These are phyloP conservation scores for Vollenhovia emeryi DNA, from an alignment of 1,140 invertebrate genomes.

Conservation along the genomic window DNA sequence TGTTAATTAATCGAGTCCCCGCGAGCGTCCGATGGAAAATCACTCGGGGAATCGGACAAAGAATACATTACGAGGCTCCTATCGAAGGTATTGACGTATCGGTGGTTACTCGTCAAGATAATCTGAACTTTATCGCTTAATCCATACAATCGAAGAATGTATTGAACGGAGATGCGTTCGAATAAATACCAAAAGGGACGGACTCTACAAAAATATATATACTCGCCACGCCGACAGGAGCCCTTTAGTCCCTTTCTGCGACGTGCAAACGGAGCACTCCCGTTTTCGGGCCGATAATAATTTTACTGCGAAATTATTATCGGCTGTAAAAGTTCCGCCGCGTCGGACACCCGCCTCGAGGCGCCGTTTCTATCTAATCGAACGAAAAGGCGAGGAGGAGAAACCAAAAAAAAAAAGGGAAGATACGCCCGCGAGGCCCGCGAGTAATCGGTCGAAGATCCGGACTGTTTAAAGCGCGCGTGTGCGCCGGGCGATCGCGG, in stretches of 20 bases:
- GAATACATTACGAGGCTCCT: background rate
- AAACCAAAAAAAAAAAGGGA: background rate
- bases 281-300: slow-evolving; percentile 23
- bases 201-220: background rate
- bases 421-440: too few species aligned
- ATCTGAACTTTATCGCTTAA: slow-evolving; percentile 10
- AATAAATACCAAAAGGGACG: background rate
- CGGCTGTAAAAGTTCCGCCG: background rate
- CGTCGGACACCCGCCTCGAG: background rate
- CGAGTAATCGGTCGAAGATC: background rate
- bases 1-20: background rate
- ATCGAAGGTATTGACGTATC: slow-evolving; percentile 17
- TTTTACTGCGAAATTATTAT: slow-evolving; percentile 22
- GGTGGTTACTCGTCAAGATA: slow-evolving; percentile 13
- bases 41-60: background rate
- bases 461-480: background rate
- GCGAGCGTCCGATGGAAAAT: background rate
- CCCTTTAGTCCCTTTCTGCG: background rate
- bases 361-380: slow-evolving; percentile 28
- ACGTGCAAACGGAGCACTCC: too few species aligned
- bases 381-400: background rate
- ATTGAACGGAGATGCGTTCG: background rate
- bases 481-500: background rate
- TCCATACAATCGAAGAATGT: background rate
- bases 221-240: too few species aligned